These are phyloP conservation scores for Zaprionus capensis DNA, from an alignment of 1,140 invertebrate genomes.

Conservation along the genomic window DNA sequence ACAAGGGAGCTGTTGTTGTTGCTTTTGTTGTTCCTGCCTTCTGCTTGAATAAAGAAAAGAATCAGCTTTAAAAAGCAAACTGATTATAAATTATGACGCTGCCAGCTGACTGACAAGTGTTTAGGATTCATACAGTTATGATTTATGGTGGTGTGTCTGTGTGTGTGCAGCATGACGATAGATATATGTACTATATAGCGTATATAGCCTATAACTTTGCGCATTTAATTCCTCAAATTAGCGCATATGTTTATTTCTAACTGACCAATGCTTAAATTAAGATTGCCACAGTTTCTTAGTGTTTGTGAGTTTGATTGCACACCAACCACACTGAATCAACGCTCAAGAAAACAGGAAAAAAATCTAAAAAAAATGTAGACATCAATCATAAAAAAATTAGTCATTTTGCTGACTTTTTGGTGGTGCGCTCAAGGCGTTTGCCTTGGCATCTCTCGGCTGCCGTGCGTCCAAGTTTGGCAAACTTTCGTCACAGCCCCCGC, in stretches of 20 bases:
- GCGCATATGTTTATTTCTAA: slow-evolving; percentile 36
- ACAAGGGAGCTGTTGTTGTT: slow-evolving; percentile 54
- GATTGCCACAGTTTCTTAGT: slow-evolving; percentile 13
- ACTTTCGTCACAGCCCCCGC: slow-evolving; percentile 65
- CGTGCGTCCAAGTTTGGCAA: slow-evolving; percentile 52
- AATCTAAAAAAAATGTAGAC: slow-evolving; percentile 37
- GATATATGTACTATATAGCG: slow-evolving; percentile 28
- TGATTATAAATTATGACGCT: slow-evolving; percentile 80
- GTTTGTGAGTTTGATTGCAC: slow-evolving; percentile 14
- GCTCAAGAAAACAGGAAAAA: slow-evolving; percentile 13
- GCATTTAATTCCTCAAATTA: slow-evolving; percentile 50
- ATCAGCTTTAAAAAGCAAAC: slow-evolving; percentile 70
- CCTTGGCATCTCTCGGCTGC: slow-evolving; percentile 39
- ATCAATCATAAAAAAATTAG: slow-evolving; percentile 79
- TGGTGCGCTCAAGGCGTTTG: slow-evolving; percentile 67
- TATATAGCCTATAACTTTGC: slow-evolving; percentile 49
- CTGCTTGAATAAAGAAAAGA: slow-evolving; percentile 25
- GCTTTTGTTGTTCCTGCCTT: slow-evolving; percentile 15
- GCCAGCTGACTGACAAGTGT: slow-evolving; percentile 74
- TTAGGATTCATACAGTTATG: slow-evolving; percentile 75
- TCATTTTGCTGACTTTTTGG: slow-evolving; percentile 51
- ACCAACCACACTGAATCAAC: slow-evolving; percentile 64
- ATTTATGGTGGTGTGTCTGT: slow-evolving; percentile 58
- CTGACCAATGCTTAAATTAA: slow-evolving; percentile 32
- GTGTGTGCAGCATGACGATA: slow-evolving; percentile 5